These are phyloP conservation scores for Apis florea DNA, from an alignment of 1,140 invertebrate genomes.

Conservation along the genomic window DNA sequence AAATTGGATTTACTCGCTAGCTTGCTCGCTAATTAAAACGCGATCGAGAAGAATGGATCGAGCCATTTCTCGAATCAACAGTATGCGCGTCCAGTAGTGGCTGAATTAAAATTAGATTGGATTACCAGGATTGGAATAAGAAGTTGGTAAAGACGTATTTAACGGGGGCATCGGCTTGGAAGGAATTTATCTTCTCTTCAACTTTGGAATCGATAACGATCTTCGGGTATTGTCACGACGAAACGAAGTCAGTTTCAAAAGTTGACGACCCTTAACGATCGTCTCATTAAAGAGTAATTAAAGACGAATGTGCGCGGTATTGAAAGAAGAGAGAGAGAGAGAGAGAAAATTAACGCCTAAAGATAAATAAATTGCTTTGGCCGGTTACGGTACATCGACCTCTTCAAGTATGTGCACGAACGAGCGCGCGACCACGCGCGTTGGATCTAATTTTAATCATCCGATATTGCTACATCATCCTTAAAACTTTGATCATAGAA, in stretches of 20 bases:
- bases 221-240: conserved; percentile 41
- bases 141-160: conserved; percentile 49
- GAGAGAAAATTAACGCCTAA: not conserved
- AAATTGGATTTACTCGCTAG: conserved; percentile 11
- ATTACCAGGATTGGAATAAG: conserved; percentile 29
- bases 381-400: not conserved
- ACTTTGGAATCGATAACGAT: conserved; percentile 53
- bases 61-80: not conserved
- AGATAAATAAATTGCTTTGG: conserved; percentile 6
- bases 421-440: not conserved
- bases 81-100: not conserved
- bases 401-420: not conserved
- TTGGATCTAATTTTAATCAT: conserved; percentile 48
- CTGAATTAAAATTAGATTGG: conserved; percentile 44
- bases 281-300: conserved; percentile 57
- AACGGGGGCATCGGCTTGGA: conserved; percentile 47
- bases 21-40: conserved; percentile 33
- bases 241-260: conserved; percentile 45
- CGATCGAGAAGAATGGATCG: conserved; percentile 27
- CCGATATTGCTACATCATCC: conserved; percentile 44
- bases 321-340: not conserved
- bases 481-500: conserved; percentile 34
- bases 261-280: conserved; percentile 48
- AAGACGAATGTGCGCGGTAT: not conserved
- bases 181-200: conserved; percentile 36